Evolutionary conservation across 2,888 invertebrate species (phyloP).

Genomic region (Pyrgus malvae): DNA sequence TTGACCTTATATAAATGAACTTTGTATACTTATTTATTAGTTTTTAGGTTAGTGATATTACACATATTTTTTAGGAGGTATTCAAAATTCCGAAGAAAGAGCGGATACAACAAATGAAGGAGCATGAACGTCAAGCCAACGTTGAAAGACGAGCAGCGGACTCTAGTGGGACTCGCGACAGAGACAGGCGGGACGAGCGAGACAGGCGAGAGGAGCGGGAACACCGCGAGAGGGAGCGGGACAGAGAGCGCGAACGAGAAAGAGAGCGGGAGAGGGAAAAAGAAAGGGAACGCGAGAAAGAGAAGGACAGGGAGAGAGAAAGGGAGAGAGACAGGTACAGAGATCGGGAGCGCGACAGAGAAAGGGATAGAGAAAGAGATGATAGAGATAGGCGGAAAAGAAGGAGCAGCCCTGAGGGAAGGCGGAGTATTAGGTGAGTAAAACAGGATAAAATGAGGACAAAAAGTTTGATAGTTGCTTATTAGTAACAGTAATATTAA

Average conservation of each 20-base stretch:
- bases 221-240: conserved; percentile 47
- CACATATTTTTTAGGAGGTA: conserved; percentile 63
- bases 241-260: conserved; percentile 56
- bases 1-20: too few species aligned
- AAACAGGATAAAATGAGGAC: too few species aligned
- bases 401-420: conserved; percentile 67
- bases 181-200: conserved; percentile 52
- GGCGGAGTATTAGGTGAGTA: conserved; percentile 68
- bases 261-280: conserved; percentile 49
- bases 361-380: conserved; percentile 56
- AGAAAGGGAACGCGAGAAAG: conserved; percentile 55
- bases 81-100: conserved; percentile 97
- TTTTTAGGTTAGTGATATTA: neutral
- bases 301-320: conserved; percentile 49
- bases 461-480: too few species aligned
- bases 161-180: conserved; percentile 66
- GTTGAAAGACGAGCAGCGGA: conserved; percentile 73
- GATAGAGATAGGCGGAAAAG: conserved; percentile 70
- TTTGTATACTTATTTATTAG: neutral
- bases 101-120: conserved; percentile 96
- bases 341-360: conserved; percentile 49
- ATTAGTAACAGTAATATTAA: too few species aligned
- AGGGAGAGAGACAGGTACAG: conserved; percentile 48
- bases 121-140: conserved; percentile 95
- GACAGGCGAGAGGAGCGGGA: conserved; percentile 50